These are phyloP conservation scores for Papilio machaon DNA, from an alignment of 1,140 invertebrate genomes.

Conservation along the genomic window DNA sequence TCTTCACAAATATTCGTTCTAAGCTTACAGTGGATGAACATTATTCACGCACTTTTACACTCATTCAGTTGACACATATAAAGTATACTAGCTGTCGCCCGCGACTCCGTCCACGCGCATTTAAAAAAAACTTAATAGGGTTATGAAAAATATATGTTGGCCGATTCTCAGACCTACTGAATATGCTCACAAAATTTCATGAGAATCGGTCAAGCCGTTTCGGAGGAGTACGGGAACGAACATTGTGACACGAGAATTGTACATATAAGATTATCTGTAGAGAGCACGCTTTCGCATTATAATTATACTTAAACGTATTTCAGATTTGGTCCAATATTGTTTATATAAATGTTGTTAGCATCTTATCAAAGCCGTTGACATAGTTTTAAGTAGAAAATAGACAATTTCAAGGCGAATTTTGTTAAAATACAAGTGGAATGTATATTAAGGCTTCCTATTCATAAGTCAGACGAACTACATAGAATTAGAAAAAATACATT, in stretches of 20 bases:
- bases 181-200: no score
- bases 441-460: slow-evolving; percentile 75
- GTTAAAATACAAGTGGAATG: slow-evolving; percentile 77
- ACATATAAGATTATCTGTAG: slow-evolving; percentile 58
- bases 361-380: slow-evolving; percentile 45
- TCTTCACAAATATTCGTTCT: no score
- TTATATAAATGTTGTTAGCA: slow-evolving; percentile 46
- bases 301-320: slow-evolving; percentile 54
- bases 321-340: slow-evolving; percentile 71
- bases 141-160: no score
- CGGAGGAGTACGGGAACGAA: no score
- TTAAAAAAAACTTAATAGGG: no score
- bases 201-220: no score
- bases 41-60: slow-evolving; percentile 28
- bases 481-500: slow-evolving; percentile 32
- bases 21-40: neutral
- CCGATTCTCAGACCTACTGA: no score
- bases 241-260: no score
- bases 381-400: slow-evolving; percentile 59
- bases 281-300: slow-evolving; percentile 60
- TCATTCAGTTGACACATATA: slow-evolving; percentile 42
- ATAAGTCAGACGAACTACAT: slow-evolving; percentile 64
- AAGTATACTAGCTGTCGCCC: no score
- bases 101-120: no score
- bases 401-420: slow-evolving; percentile 70